Base-by-base conservation (phyloP, 2,797 vertebrate genomes). In the Lithobates sylvaticus region DNA sequence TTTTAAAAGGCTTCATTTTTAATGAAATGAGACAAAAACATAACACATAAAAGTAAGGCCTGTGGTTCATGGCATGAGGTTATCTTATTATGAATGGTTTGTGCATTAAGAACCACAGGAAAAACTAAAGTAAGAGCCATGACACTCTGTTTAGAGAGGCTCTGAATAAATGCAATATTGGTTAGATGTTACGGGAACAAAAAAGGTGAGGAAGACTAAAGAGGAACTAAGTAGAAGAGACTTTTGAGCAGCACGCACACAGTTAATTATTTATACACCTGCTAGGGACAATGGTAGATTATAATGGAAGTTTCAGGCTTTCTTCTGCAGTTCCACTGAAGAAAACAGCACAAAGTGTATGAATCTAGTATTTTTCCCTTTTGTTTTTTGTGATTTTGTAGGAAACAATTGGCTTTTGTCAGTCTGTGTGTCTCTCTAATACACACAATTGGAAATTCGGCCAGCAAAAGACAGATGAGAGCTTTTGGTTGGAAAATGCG, bases 201-300 rank as follows among this genome's bases (percentile, higher is more conserved):
- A 84, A 74, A 87, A 87, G 81, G 81, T 87, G 76, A 84, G 36
- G 12, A 61, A 80, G 81, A 87, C 79, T 69, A 84, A 84, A 87
- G 76, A 44, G 32, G 71, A 71, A 29, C 80, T 78, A 87, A 87
- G 76, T 70, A 84, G 47, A 84, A 58, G 39, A 47, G 61, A 87
- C 68, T 76, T 70, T 70, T 79, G 71, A 64, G 69, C 71, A 79
- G 71, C 81, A 87, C 23, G 76, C 71, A 75, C 67, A 64, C 54
- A 27, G 76, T 87, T 87, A 84, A 87, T 87, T 84, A 87, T 87
- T 87, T 80, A 87, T 87, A 70, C 29, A 44, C 61, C 76, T 76
- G 86, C 76, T 36, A 87, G 76, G 26, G 84, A 84, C 64, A 84
- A 39, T 80, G 67, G 81, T 69, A 78, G 16, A 44, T 42, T 64